These are phyloP conservation scores for Therioaphis trifolii DNA, from an alignment of 2,888 invertebrate genomes.

Conservation along the genomic window DNA sequence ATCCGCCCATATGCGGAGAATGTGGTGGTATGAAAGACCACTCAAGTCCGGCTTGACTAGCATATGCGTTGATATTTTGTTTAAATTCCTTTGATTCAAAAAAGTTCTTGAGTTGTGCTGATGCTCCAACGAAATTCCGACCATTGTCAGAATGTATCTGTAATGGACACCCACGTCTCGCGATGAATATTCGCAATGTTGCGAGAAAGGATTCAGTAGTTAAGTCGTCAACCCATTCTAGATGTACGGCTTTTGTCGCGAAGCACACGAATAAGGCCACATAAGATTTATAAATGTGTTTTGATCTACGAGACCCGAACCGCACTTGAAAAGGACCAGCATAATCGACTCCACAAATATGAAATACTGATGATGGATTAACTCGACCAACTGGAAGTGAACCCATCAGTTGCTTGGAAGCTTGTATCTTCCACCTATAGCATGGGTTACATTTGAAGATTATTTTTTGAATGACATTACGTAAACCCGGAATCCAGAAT, in stretches of 20 bases:
- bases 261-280: slow-evolving; percentile 66
- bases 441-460: no score
- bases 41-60: slow-evolving; percentile 62
- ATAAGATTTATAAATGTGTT: slow-evolving; percentile 62
- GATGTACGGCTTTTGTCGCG: slow-evolving; percentile 66
- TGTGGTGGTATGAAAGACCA: slow-evolving; percentile 68
- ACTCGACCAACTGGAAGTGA: slow-evolving; percentile 64
- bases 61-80: slow-evolving; percentile 39
- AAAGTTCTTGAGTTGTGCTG: no score
- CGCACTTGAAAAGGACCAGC: slow-evolving; percentile 64
- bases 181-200: slow-evolving; percentile 66
- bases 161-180: slow-evolving; percentile 66
- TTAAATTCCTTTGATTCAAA: slow-evolving; percentile 67
- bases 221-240: slow-evolving; percentile 67
- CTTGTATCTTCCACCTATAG: neutral
- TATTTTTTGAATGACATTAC: no score
- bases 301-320: slow-evolving; percentile 30
- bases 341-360: no score
- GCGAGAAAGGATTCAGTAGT: slow-evolving; percentile 67
- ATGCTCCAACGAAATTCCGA: no score
- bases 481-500: no score
- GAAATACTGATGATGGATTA: no score
- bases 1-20: slow-evolving; percentile 67
- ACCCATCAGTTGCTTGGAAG: slow-evolving; percentile 63
- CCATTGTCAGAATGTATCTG: slow-evolving; percentile 65